Base-by-base conservation (phyloP, 2,888 invertebrate genomes). In the Cheilosia grossa region DNA sequence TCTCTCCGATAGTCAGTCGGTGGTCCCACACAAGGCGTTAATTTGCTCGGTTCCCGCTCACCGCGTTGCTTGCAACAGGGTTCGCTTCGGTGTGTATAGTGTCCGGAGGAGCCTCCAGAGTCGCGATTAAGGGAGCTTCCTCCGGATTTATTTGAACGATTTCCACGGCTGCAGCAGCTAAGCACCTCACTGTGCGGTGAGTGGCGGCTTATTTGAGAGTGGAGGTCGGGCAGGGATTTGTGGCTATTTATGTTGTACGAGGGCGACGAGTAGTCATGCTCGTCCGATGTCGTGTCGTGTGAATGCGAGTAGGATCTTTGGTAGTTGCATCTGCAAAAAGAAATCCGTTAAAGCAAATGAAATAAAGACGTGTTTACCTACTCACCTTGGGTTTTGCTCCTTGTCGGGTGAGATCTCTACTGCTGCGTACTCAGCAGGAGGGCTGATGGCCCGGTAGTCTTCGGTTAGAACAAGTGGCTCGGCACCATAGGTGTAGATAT, bases 161-260 rank as follows among this genome's bases (percentile, higher is more conserved):
- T 92, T 7, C 92, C 92, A 2, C 92, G 90, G 69, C 92, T 92
- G 82, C 92, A 92, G 77, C 92, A 92, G 79, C 92, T 92, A 15
- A 92, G 85, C 9, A 91, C 92, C 87, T 92, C 92, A 85, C 92
- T 92, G 78, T 92, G 92, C 66, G 92, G 92, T 74, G 92, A 92
- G 72, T 92, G 92, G 0, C 92, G 90, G 87, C 91, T 92, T 17
- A 94, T 93, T 88, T 94, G 94, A 17, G 94, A 94, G 88, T 95
- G 95, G 64, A 96, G 92, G 90, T 96, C 96, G 0, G 97, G 97
- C 88, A 97, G 92, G 42, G 97, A 97, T 90, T 97, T 97, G 93
- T 97, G 97, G 82, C 94, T 94, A 89, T 94, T 94, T 87, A 94
- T 94, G 88, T 94, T 94, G 82, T 92, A 92, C 37, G 91, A 89